Base-by-base conservation (phyloP, 2,113 vertebrate genomes). In the Sardina pilchardus region DNA sequence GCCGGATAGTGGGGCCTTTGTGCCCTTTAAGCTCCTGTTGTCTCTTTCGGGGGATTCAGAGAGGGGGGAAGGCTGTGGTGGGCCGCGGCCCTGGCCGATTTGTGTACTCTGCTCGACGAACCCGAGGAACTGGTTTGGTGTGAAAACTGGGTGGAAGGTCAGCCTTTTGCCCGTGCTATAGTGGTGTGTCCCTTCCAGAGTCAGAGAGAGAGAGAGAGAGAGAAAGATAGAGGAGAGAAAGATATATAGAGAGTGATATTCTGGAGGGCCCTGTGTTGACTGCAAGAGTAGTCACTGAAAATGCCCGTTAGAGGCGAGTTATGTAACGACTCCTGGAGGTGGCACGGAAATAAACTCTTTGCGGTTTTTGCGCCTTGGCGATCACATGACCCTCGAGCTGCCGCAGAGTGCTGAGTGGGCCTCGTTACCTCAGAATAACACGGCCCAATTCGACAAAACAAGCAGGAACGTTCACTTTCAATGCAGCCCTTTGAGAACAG, bases 41-140 rank as follows among this genome's bases (percentile, higher is more conserved):
- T 78, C 71, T 78, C 71, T 39, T 36, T 39, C 14, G 71, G 71
- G 71, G 34, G 34, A 5, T 78, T 30, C 16, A 36, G 26, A 78
- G 26, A 34, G 12, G 71, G 26, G 26, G 71, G 71, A 6, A 36
- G 71, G 10, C 2, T 78, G 71, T 78, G 34, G 71, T 14, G 71
- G 16, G 34, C 71, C 30, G 2, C 17, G 71, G 30, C 71, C 14
- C 14, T 36, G 3, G 71, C 16, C 30, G 71, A 17, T 78, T 78
- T 78, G 71, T 78, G 71, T 34, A 78, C 34, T 78, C 30, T 78
- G 71, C 71, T 14, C 71, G 36, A 21, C 75, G 0, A 86, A 88
- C 82, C 83, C 21, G 85, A 86, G 81, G 44, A 44, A 83, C 87
- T 26, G 87, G 87, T 86, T 81, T 39, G 71, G 24, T 45, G 1